Evolutionary conservation across 1,140 invertebrate genomes (phyloP).

Genomic region (Battus philenor): DNA sequence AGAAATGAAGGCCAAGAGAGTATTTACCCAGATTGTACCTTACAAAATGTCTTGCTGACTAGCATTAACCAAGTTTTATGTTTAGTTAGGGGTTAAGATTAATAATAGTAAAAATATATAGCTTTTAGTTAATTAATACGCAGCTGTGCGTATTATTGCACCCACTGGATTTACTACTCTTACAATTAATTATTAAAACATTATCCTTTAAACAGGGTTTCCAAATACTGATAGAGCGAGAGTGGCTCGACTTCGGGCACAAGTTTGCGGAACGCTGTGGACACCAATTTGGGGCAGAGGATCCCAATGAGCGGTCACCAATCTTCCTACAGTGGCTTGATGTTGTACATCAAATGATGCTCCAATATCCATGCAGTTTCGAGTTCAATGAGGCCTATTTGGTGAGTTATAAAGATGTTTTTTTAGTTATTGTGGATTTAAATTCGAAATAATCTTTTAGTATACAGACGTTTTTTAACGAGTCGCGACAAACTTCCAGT

Average conservation of each 20-base stretch:
- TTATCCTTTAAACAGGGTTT: slow-evolving; percentile 83
- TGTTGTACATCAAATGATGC: slow-evolving; percentile 93
- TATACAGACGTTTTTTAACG: no score
- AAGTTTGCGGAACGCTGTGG: slow-evolving; percentile 98
- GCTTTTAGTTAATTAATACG: no score
- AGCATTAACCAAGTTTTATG: no score
- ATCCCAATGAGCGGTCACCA: slow-evolving; percentile 93
- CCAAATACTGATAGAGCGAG: slow-evolving; percentile 92
- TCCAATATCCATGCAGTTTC: slow-evolving; percentile 95
- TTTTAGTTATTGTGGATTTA: no score
- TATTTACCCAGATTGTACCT: no score
- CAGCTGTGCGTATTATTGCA: slow-evolving; percentile 5
- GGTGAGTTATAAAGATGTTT: slow-evolving; percentile 84
- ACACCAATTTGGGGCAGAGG: slow-evolving; percentile 87
- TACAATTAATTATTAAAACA: background rate
- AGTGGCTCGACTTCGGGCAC: slow-evolving; percentile 98
- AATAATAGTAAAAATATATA: no score
- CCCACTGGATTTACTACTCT: background rate
- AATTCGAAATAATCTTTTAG: no score
- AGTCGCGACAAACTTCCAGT: no score
- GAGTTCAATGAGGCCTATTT: slow-evolving; percentile 96
- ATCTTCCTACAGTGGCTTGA: slow-evolving; percentile 99
- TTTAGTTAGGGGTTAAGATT: no score
- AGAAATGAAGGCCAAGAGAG: no score
- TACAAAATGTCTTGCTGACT: no score